A percentile compares a stretch with the other conserved stretches of the same genome.
These are phyloP conservation scores for Seladonia tumulorum DNA, from an alignment of 2,888 invertebrate species.

Conservation along the genomic window DNA sequence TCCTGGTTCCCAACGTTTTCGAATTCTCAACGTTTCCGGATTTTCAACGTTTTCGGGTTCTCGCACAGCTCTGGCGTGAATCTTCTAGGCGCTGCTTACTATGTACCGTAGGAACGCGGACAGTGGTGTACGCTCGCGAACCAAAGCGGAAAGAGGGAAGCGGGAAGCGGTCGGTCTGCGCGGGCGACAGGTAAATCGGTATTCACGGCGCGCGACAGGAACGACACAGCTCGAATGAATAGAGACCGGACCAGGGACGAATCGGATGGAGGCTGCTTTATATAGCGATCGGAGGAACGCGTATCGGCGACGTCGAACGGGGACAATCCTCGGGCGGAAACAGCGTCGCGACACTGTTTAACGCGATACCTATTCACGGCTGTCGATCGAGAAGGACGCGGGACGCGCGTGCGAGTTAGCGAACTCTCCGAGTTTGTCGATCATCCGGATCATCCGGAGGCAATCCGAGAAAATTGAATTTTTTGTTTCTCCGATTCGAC, in stretches of 20 bases:
- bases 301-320: constrained; percentile 66
- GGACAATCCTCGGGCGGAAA: constrained; percentile 63
- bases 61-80: no score
- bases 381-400: constrained; percentile 52
- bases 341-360: constrained; percentile 46
- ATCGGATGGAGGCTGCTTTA: constrained; percentile 59
- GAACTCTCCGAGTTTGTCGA: no score
- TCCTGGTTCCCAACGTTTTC: no score
- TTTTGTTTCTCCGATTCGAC: no score
- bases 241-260: constrained; percentile 36
- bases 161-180: background rate
- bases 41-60: no score
- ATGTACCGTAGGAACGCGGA: background rate
- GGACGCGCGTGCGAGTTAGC: background rate
- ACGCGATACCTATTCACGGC: constrained; percentile 65
- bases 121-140: background rate
- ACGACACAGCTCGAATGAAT: constrained; percentile 40
- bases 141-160: background rate
- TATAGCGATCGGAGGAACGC: constrained; percentile 59
- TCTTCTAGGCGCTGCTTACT: background rate
- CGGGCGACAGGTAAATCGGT: constrained; percentile 49
- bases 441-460: no score
- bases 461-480: no score
- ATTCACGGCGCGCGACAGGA: constrained; percentile 42
- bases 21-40: no score